Evolutionary conservation across 2,113 vertebrate species (phyloP).

Genomic region (Platysteira castanea): DNA sequence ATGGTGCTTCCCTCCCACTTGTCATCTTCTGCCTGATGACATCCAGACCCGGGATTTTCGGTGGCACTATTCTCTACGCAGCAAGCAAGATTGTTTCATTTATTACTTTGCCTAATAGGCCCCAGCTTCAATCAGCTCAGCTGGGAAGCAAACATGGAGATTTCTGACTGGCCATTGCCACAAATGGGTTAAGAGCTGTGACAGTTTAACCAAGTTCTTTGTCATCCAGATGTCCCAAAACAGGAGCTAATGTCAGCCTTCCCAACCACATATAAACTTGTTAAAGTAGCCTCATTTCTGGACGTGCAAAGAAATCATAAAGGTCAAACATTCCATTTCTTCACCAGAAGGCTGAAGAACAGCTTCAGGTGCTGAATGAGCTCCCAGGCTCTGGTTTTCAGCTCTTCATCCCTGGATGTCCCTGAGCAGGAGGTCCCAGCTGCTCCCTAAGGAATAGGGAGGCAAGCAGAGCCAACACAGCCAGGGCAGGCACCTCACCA

Average conservation of each 20-base stretch:
- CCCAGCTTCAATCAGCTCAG: neutral
- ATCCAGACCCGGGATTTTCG: neutral
- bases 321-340: neutral
- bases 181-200: fast-evolving
- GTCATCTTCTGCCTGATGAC: neutral
- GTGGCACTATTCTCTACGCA: neutral
- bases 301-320: neutral
- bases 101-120: neutral
- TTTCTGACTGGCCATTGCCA: neutral
- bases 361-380: neutral
- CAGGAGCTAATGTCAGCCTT: neutral
- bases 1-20: neutral
- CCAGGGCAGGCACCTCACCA: neutral
- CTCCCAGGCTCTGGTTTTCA: neutral
- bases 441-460: neutral
- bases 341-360: neutral
- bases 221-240: neutral
- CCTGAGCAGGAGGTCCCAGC: neutral
- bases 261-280: neutral
- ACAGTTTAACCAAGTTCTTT: neutral
- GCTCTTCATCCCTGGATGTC: neutral
- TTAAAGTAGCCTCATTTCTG: neutral
- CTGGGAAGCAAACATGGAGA: neutral
- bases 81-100: neutral
- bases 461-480: neutral